phyloP scores from a whole-genome alignment of 2,888 invertebrate species.

The Rhagonycha fulva region DNA sequence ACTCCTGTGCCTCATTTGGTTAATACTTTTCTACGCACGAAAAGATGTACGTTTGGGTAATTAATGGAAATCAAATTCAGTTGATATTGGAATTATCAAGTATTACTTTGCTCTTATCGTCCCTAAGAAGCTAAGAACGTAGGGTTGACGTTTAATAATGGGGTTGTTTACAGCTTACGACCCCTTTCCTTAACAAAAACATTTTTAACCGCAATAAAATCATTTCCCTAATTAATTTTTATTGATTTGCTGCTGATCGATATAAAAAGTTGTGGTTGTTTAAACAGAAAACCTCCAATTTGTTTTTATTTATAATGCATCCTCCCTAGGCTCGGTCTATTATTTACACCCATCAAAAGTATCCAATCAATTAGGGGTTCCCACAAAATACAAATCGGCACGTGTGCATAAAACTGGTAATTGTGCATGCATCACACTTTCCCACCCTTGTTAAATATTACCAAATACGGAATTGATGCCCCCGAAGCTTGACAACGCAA shows the following conservation, averaged over 20 bases:
- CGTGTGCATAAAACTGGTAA: slow-evolving; percentile 15
- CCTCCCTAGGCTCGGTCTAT: not conserved
- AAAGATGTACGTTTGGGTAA: no score
- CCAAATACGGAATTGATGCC: not conserved
- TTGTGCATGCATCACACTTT: slow-evolving; percentile 5
- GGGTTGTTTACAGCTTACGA: no score
- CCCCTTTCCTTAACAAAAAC: not conserved
- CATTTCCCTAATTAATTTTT: not conserved
- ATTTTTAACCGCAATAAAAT: no score
- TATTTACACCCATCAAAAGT: not conserved
- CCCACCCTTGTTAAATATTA: slow-evolving; percentile 18
- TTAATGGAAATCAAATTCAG: no score
- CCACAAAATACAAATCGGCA: slow-evolving; percentile 16
- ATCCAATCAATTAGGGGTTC: slow-evolving; percentile 19
- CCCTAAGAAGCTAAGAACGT: no score
- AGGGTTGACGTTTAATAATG: no score
- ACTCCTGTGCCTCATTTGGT: no score
- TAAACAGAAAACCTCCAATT: not conserved
- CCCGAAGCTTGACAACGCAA: not conserved
- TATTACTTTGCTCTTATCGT: no score
- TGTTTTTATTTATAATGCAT: not conserved
- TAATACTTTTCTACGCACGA: no score
- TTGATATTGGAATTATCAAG: no score
- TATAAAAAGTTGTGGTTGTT: not conserved
- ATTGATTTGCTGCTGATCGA: not conserved